Evolutionary conservation across 2,113 vertebrate species (phyloP).

Genomic region (Amblyopsis rosae): DNA sequence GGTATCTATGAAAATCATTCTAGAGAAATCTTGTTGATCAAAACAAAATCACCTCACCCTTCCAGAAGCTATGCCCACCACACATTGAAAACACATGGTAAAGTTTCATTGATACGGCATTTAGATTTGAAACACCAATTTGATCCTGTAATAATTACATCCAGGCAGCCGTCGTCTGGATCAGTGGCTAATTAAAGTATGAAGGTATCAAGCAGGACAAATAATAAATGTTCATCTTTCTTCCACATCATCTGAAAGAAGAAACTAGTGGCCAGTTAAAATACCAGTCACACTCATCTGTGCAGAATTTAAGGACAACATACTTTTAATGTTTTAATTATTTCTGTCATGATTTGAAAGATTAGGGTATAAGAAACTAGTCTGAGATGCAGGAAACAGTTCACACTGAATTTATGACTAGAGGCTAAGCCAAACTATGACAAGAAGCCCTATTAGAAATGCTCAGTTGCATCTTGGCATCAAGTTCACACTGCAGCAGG

Average conservation of each 20-base stretch:
- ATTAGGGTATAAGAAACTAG: constrained; percentile 11
- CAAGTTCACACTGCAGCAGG: constrained; percentile 20
- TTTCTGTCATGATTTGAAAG: not conserved
- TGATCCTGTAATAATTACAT: not conserved
- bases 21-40: too few species aligned
- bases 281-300: not conserved
- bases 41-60: too few species aligned
- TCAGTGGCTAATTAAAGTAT: not conserved
- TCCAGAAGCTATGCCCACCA: too few species aligned
- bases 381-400: not conserved
- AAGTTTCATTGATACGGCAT: too few species aligned
- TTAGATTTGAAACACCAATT: not conserved
- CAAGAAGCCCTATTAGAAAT: constrained; percentile 31
- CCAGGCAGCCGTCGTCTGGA: not conserved
- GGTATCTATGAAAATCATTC: too few species aligned
- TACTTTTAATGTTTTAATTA: not conserved
- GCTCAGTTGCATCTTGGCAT: constrained; percentile 10
- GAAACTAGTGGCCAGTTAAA: not conserved
- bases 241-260: not conserved
- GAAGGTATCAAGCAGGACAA: not conserved
- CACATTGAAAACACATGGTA: too few species aligned
- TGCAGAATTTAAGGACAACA: not conserved
- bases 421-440: constrained; percentile 15
- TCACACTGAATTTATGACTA: constrained; percentile 22
- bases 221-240: not conserved